A percentile compares a stretch with the other conserved stretches of the same genome.
phyloP scores from a whole-genome alignment of 2,888 invertebrate species.

The Patella caerulea region DNA sequence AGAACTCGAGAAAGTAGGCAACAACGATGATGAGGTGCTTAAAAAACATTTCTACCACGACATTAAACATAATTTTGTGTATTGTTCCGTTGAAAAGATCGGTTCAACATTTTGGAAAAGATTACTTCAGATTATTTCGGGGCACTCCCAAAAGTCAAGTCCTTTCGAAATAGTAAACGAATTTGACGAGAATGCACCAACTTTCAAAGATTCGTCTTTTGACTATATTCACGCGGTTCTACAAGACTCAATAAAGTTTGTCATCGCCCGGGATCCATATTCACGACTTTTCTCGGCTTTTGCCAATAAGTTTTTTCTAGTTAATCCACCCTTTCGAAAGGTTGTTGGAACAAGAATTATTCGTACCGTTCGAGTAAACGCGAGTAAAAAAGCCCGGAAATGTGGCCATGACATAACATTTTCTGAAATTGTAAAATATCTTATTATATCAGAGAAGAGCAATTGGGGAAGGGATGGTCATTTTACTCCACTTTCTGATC shows the following conservation, averaged over 20 bases:
- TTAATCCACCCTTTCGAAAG: too few relatives aligned
- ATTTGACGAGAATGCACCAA: too few relatives aligned
- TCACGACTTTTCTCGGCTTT: neutral
- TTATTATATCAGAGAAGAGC: neutral
- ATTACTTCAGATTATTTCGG: neutral
- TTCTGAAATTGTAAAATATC: neutral
- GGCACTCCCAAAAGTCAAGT: too few relatives aligned
- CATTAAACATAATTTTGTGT: neutral
- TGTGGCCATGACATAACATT: neutral
- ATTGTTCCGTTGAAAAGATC: neutral
- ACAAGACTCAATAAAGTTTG: neutral
- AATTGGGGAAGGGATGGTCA: neutral
- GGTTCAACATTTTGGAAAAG: neutral
- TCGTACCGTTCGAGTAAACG: neutral
- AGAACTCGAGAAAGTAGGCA: too few relatives aligned
- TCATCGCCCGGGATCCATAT: neutral
- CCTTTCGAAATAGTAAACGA: too few relatives aligned
- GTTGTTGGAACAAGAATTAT: neutral
- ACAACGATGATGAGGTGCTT: too few relatives aligned
- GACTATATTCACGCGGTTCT: neutral
- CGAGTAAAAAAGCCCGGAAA: neutral
- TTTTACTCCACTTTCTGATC: neutral
- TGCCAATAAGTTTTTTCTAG: slow-evolving; percentile 1
- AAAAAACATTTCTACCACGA: too few relatives aligned
- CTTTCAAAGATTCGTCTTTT: too few relatives aligned